Percentiles rank a stretch among this genome's conserved stretches.
These are phyloP conservation scores for Sebastes variabilis DNA, from an alignment of 2,797 vertebrate species.

Conservation along the genomic window DNA sequence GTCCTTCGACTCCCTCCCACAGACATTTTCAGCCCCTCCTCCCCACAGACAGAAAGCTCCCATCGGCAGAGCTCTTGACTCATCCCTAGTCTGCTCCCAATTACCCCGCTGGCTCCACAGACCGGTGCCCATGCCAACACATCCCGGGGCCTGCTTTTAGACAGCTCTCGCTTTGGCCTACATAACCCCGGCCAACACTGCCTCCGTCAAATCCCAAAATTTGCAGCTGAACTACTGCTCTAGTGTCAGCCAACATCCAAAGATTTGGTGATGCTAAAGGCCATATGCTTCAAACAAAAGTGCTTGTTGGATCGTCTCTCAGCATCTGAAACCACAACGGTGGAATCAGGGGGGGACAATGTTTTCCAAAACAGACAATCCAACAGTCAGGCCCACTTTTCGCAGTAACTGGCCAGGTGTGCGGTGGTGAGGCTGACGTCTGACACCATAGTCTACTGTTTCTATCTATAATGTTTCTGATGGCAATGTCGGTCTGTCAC, in stretches of 20 bases:
- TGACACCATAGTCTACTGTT: background rate
- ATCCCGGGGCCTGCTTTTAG: slow-evolving; percentile 44
- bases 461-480: background rate
- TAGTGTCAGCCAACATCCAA: slow-evolving; percentile 4
- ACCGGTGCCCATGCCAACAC: slow-evolving; percentile 50
- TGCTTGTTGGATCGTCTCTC: background rate
- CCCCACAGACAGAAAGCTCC: slow-evolving; percentile 47
- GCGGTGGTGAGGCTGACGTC: background rate
- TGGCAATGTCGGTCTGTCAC: background rate
- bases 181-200: slow-evolving; percentile 18
- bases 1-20: slow-evolving; percentile 43
- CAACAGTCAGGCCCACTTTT: background rate
- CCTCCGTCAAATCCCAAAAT: slow-evolving; percentile 29
- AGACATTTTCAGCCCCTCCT: slow-evolving; percentile 50
- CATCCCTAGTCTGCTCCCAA: slow-evolving; percentile 78
- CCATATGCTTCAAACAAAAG: background rate
- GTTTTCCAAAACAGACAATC: no score
- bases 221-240: slow-evolving; percentile 26
- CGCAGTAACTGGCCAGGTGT: background rate
- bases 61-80: slow-evolving; percentile 67
- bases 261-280: background rate
- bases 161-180: slow-evolving; percentile 45
- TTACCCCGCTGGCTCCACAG: slow-evolving; percentile 71
- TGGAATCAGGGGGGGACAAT: background rate
- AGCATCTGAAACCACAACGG: background rate